phyloP scores from a whole-genome alignment of 2,113 vertebrate species.

The Embiotoca jacksoni region DNA sequence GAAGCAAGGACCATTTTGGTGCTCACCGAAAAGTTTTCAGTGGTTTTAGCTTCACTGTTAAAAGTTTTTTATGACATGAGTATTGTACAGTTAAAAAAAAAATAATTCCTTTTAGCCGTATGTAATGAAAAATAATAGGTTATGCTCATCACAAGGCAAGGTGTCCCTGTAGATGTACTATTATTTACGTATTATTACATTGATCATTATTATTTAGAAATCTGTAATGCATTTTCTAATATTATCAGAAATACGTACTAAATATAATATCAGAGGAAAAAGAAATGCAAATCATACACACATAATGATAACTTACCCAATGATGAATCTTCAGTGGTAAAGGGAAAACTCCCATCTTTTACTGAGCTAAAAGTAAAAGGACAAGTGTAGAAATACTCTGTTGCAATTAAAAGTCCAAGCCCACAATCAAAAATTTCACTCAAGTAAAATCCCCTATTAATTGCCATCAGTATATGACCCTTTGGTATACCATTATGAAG shows the following conservation, averaged over 20 bases:
- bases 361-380: too few relatives aligned
- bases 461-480: too few relatives aligned
- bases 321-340: too few relatives aligned
- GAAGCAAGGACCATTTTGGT: slow-evolving; percentile 25
- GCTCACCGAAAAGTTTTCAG: slow-evolving; percentile 31
- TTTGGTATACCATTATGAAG: too few relatives aligned
- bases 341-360: too few relatives aligned
- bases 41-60: not conserved
- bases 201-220: not conserved
- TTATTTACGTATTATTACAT: not conserved
- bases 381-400: too few relatives aligned
- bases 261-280: too few relatives aligned
- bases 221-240: not conserved
- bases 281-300: too few relatives aligned
- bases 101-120: not conserved
- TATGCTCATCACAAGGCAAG: not conserved
- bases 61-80: slow-evolving; percentile 1
- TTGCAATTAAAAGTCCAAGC: too few relatives aligned
- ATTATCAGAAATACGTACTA: not conserved
- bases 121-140: not conserved
- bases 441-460: too few relatives aligned
- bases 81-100: not conserved
- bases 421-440: too few relatives aligned
- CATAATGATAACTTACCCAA: too few relatives aligned
- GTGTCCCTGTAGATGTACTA: not conserved